A percentile compares a stretch with the other conserved stretches of the same genome.
Conservation (phyloP, 2,113 vertebrate genomes). For the Microtus pennsylvanicus region DNA sequence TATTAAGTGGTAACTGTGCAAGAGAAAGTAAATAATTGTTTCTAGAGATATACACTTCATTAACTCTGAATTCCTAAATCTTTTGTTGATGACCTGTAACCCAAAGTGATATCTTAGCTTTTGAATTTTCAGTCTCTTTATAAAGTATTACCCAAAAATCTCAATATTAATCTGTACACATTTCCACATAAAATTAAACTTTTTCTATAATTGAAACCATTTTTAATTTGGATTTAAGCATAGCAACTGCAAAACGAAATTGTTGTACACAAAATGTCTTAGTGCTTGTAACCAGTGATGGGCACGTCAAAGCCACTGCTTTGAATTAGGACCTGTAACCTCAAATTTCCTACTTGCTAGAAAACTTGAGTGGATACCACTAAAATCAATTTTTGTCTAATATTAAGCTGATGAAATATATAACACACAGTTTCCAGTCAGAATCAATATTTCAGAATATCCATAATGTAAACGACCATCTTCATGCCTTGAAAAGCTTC, state of each 20-base stretch:
- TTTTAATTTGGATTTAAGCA: neutral
- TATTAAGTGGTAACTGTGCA: neutral
- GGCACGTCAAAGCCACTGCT: conserved; percentile 30
- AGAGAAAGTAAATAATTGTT: neutral
- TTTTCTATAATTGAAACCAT: neutral
- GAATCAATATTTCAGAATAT: conserved; percentile 51
- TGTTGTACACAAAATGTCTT: neutral
- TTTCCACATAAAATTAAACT: neutral
- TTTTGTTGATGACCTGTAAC: neutral
- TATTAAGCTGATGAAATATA: neutral
- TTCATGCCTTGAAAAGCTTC: neutral
- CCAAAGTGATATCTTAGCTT: neutral
- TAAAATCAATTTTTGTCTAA: conserved; percentile 76
- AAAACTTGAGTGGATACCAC: conserved; percentile 76
- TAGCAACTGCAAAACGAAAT: conserved; percentile 51
- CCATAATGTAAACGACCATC: neutral
- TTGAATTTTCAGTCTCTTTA: neutral
- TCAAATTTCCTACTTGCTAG: conserved; percentile 70
- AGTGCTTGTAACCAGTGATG: conserved; percentile 46
- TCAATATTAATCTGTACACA: neutral
- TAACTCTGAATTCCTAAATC: neutral
- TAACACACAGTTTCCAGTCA: conserved; percentile 55
- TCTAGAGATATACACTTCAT: neutral
- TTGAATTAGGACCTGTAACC: conserved; percentile 51
- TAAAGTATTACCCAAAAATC: neutral